phyloP scores from a whole-genome alignment of 92 coral and sea anemone species.

The Muricea muricata region DNA sequence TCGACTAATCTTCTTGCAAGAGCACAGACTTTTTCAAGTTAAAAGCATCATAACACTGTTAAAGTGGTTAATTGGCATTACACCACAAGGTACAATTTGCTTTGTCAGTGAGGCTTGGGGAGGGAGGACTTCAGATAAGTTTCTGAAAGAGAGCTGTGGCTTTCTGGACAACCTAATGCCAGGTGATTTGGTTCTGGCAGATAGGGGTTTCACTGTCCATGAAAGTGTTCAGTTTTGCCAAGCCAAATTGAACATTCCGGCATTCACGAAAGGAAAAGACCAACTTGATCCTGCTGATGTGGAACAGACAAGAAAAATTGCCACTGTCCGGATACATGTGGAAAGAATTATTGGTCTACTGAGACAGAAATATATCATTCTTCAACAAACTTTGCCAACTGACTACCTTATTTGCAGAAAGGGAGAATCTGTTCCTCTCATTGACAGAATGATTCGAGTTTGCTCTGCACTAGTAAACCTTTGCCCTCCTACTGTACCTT shows the following conservation, averaged over 20 bases:
- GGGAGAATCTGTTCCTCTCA: constrained; percentile 52
- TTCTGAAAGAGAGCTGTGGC: constrained; percentile 65
- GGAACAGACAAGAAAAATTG: constrained; percentile 36
- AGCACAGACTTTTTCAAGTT: constrained; percentile 68
- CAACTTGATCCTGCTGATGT: constrained; percentile 13
- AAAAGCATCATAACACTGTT: constrained; percentile 70
- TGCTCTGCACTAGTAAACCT: constrained; percentile 72
- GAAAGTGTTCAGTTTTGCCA: constrained; percentile 43
- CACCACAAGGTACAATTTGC: constrained; percentile 73
- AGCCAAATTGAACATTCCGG: constrained; percentile 48
- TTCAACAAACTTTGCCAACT: constrained; percentile 39
- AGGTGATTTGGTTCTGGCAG: constrained; percentile 74
- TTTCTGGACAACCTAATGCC: constrained; percentile 66
- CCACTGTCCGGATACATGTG: constrained; percentile 16
- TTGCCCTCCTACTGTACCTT: constrained; percentile 66
- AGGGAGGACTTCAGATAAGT: constrained; percentile 76
- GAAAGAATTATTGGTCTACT: constrained; percentile 40
- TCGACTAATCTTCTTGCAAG: constrained; percentile 72
- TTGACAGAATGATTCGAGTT: constrained; percentile 66
- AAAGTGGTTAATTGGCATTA: constrained; percentile 70
- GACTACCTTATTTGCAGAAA: constrained; percentile 39
- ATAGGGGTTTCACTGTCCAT: constrained; percentile 61
- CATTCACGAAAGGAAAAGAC: constrained; percentile 38
- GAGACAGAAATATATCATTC: constrained; percentile 27
- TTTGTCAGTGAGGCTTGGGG: constrained; percentile 75